Evolutionary conservation across 2,888 invertebrate genomes (phyloP), one percentile per base, ranked within the genome.

Genomic region (Aplocera efformata): DNA sequence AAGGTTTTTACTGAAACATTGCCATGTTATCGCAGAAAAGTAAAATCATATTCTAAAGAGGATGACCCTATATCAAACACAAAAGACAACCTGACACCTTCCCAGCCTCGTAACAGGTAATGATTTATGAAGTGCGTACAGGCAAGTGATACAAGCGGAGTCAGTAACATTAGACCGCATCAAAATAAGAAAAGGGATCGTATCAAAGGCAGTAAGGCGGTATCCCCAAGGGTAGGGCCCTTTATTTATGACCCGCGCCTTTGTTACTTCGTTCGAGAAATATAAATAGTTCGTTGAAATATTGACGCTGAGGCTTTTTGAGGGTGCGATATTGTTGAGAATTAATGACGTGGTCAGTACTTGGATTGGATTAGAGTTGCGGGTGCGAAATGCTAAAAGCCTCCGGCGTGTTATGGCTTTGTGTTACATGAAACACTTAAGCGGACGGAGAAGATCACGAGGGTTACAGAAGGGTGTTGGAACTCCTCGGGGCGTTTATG

Each of bases 281-380:
- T 85, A 88, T 86, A 88, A 86, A 88, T 85, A 86, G 86, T 85
- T 79, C 71, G 77, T 70, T 79, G 81, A 84, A 84, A 83, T 81
- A 83, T 81, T 76, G 78, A 65, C 71, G 67, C 62, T 64, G 66
- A 65, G 66, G 79, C 76, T 75, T 81, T 79, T 72, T 73, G 79
- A 74, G 85, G 84, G 85, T 73, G 82, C 68, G 73, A 79, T 81
- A 81, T 82, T 77, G 84, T 79, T 67, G 74, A 72, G 78, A 86
- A 88, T 86, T 86, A 86, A 88, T 88, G 88, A 85, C 76, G 80
- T 84, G 86, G 86, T 86, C 86, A 86, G 77, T 60, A 75, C 74
- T 76, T 58, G 71, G 68, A 84, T 85, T 82, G 80, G 79, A 81
- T 84, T 81, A 81, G 75, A 82, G 81, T 68, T 56, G 56, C 63